Conservation (phyloP, 2,888 invertebrate species). For the Cephonodes hylas region DNA sequence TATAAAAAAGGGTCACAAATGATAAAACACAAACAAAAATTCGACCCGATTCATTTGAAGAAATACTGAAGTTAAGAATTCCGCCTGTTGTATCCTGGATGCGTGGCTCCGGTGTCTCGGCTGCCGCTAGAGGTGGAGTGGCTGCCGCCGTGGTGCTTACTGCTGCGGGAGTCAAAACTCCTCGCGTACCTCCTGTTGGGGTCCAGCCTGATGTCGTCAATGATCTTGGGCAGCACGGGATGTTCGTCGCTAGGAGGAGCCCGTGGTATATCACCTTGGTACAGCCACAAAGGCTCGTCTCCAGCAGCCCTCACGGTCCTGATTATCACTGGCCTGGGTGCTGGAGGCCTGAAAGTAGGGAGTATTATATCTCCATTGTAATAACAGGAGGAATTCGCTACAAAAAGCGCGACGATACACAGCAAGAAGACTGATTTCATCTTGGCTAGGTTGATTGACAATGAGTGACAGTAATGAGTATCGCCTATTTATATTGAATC, state of each 20-base stretch:
- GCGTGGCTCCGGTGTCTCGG: neutral
- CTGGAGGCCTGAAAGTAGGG: constrained; percentile 21
- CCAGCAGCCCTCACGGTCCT: constrained; percentile 18
- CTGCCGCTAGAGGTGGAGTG: neutral
- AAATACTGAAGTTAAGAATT: neutral
- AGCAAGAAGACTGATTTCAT: constrained; percentile 14
- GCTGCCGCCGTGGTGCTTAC: neutral
- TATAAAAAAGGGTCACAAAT: too few relatives aligned
- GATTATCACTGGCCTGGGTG: constrained; percentile 1
- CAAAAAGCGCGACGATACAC: constrained; percentile 15
- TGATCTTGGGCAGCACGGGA: constrained; percentile 13
- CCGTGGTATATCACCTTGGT: constrained; percentile 2
- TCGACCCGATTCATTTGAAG: too few relatives aligned
- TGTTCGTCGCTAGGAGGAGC: constrained; percentile 7
- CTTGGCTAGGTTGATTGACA: neutral
- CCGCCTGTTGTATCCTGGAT: neutral
- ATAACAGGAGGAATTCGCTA: constrained; percentile 12
- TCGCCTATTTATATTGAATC: neutral
- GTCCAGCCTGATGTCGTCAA: constrained; percentile 13
- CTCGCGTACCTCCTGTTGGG: constrained; percentile 15
- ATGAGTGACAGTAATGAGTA: neutral
- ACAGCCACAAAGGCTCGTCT: constrained; percentile 10
- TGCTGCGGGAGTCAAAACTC: constrained; percentile 1
- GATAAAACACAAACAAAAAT: too few relatives aligned
- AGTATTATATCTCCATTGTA: constrained; percentile 15